Conservation (phyloP, 1,140 invertebrate species). For the Sesamia nonagrioides region DNA sequence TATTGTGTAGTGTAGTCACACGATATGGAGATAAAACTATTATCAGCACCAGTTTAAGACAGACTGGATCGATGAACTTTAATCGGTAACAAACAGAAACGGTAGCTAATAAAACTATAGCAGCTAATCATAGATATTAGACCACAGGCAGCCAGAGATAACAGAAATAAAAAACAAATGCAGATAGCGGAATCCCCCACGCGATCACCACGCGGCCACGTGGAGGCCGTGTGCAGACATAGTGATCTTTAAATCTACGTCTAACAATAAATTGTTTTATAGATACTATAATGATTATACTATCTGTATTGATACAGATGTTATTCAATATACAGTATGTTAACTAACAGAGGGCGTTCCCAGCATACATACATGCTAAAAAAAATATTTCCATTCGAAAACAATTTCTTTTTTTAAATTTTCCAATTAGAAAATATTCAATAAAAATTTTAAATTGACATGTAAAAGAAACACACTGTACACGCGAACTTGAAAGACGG, state of each 20-base stretch:
- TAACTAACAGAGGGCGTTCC: no score
- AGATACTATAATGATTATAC: background rate
- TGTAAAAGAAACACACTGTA: no score
- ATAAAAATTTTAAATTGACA: no score
- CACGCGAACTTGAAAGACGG: no score
- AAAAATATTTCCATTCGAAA: no score
- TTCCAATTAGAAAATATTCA: no score
- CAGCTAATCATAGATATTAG: background rate
- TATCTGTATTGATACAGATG: background rate
- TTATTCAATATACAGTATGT: slow-evolving; percentile 4
- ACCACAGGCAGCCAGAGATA: background rate
- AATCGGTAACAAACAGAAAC: background rate
- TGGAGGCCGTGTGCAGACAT: background rate
- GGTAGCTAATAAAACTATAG: slow-evolving; percentile 19
- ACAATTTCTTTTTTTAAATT: no score
- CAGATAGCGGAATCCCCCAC: slow-evolving; percentile 37
- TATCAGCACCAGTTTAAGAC: background rate
- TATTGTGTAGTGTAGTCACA: no score
- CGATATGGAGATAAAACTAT: no score
- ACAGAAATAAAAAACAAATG: slow-evolving; percentile 5
- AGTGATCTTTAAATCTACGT: slow-evolving; percentile 7
- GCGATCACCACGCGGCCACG: slow-evolving; percentile 10
- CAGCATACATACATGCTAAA: no score
- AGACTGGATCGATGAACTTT: slow-evolving; percentile 2
- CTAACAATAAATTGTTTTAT: slow-evolving; percentile 22